phyloP scores from a whole-genome alignment of 2,797 vertebrate species.

The Rhynchotus rufescens region DNA sequence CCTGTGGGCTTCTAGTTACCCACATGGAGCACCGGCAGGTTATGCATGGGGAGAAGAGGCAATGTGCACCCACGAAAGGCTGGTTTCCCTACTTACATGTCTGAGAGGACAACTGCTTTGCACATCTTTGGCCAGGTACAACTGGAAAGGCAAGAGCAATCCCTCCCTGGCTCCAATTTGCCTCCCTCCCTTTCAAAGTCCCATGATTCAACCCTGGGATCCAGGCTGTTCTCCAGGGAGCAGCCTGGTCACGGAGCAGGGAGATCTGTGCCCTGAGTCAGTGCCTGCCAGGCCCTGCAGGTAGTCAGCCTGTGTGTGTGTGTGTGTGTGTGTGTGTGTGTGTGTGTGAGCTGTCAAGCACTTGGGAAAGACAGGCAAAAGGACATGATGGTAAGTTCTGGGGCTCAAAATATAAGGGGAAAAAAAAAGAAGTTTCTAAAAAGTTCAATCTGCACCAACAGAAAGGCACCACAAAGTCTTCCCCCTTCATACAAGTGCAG shows the following conservation, averaged over 20 bases:
- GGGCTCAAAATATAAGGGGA: background rate
- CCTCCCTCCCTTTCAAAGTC: background rate
- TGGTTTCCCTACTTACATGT: background rate
- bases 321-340: background rate
- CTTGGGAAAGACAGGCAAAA: background rate
- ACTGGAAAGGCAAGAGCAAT: slow-evolving; percentile 10
- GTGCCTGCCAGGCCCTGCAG: background rate
- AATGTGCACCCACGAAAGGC: background rate
- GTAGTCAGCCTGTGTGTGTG: background rate
- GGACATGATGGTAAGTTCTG: background rate
- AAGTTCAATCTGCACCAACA: background rate
- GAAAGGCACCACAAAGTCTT: slow-evolving; percentile 36
- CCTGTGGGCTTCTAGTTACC: background rate
- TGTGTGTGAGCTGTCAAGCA: background rate
- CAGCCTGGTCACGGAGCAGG: background rate
- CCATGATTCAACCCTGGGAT: background rate
- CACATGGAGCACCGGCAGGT: fast-evolving
- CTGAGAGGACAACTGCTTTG: background rate
- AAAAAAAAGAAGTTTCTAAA: slow-evolving; percentile 9
- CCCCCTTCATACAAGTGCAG: background rate
- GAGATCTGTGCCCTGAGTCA: background rate
- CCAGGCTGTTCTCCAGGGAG: background rate
- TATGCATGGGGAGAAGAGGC: background rate
- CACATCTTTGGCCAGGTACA: slow-evolving; percentile 25
- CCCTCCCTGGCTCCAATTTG: background rate